phyloP scores from a whole-genome alignment of 2,888 invertebrate genomes.

The Laspeyria flexula region DNA sequence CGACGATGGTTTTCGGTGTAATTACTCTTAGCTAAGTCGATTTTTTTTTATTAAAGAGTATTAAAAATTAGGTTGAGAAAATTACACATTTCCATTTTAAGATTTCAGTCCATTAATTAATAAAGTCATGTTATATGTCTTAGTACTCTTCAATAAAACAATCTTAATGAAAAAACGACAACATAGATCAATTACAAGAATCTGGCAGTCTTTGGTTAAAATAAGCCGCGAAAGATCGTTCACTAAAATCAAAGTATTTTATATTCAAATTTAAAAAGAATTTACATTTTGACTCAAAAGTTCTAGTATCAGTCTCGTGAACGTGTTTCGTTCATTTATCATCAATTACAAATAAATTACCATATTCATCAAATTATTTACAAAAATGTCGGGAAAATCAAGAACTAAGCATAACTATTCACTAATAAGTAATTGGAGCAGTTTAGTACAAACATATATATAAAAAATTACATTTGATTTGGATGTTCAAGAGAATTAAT shows the following conservation, averaged over 20 bases:
- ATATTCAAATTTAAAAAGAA: conserved; percentile 38
- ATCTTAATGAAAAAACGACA: conserved; percentile 15
- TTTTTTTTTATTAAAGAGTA: background rate
- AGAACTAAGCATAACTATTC: conserved; percentile 30
- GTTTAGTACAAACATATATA: conserved; percentile 23
- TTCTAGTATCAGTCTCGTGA: conserved; percentile 68
- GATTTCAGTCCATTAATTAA: background rate
- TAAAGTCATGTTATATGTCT: background rate
- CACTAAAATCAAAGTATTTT: conserved; percentile 33
- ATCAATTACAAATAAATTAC: conserved; percentile 58
- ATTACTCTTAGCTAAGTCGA: background rate
- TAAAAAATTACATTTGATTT: conserved; percentile 42
- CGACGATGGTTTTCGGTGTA: conserved; percentile 3
- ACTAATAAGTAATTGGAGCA: conserved; percentile 25
- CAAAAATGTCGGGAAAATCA: conserved; percentile 44
- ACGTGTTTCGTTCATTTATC: conserved; percentile 55
- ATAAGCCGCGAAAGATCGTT: conserved; percentile 44
- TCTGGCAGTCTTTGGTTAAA: conserved; percentile 63
- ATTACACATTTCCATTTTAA: too few relatives aligned
- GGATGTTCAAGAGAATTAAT: conserved; percentile 28
- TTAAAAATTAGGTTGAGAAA: background rate
- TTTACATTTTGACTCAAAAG: conserved; percentile 49
- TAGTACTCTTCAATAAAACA: conserved; percentile 4
- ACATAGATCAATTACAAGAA: conserved; percentile 35
- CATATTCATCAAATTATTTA: conserved; percentile 52